A percentile compares a stretch with the other conserved stretches of the same genome.
Conservation (phyloP, 2,797 vertebrate species). For the Premnoplex brunnescens region DNA sequence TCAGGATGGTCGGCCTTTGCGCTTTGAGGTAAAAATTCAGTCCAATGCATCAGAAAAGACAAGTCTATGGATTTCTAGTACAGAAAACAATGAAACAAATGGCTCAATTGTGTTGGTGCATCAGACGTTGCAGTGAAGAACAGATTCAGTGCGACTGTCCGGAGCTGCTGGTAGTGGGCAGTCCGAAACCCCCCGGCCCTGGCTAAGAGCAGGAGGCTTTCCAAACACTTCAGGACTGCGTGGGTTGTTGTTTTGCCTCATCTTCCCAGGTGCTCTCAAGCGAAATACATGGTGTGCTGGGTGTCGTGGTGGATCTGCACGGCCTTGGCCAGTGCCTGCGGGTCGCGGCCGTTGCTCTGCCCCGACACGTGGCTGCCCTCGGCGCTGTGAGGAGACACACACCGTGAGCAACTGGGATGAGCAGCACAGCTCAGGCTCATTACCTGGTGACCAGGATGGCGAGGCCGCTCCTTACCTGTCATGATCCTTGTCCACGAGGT, state of each 20-base stretch:
- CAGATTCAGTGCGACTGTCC: conserved; percentile 81
- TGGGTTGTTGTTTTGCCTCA: conserved; percentile 46
- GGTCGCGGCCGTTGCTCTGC: conserved; percentile 97
- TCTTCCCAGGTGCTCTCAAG: conserved; percentile 81
- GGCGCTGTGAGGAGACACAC: conserved; percentile 79
- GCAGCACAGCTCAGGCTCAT: neutral
- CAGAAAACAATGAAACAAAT: conserved; percentile 83
- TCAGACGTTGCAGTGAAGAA: conserved; percentile 77
- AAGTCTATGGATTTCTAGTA: conserved; percentile 84
- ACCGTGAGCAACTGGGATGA: neutral
- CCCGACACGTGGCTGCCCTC: conserved; percentile 99
- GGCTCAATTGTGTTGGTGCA: conserved; percentile 89
- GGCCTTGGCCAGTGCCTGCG: conserved; percentile 95
- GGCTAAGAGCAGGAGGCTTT: conserved; percentile 52
- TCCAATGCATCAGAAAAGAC: conserved; percentile 86
- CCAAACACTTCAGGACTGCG: conserved; percentile 67
- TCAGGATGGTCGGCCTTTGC: conserved; percentile 84
- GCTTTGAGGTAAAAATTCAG: conserved; percentile 98
- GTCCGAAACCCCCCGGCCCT: conserved; percentile 71
- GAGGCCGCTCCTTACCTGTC: conserved; percentile 85
- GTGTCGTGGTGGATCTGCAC: conserved; percentile 99
- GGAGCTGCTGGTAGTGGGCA: conserved; percentile 90
- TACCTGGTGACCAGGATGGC: fast-evolving
- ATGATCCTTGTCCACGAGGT: conserved; percentile 99
- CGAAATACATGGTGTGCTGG: conserved; percentile 99